These are phyloP conservation scores for Mus pahari DNA, from an alignment of 2,113 vertebrate genomes.

Conservation along the genomic window DNA sequence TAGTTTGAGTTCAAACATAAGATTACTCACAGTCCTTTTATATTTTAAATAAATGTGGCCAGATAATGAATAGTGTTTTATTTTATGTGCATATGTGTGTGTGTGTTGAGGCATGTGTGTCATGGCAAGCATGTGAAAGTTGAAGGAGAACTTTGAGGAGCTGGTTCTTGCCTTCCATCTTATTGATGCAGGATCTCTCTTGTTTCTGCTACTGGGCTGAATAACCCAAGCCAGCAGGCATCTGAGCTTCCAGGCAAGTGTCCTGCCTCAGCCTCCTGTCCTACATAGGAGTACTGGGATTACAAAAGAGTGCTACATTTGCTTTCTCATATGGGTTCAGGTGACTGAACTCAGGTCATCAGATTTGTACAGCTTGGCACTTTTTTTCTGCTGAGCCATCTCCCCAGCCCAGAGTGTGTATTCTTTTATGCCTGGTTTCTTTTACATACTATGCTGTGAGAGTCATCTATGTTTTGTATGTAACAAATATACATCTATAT, in stretches of 20 bases:
- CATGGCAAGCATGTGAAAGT: background rate
- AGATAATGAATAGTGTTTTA: conserved; percentile 9
- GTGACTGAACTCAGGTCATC: background rate
- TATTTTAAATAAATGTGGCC: conserved; percentile 30
- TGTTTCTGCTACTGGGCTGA: background rate
- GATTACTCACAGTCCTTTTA: conserved; percentile 4
- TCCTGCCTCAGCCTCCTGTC: background rate
- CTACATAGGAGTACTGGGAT: background rate
- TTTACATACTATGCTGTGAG: conserved; percentile 5
- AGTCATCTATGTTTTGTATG: background rate
- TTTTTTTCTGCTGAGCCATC: background rate
- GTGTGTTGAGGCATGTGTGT: background rate
- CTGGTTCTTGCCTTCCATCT: background rate
- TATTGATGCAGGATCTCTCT: background rate
- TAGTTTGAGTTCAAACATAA: conserved; percentile 14
- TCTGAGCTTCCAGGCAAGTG: background rate
- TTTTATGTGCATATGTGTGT: background rate
- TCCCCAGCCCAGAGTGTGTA: background rate
- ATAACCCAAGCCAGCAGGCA: background rate
- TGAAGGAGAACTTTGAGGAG: background rate
- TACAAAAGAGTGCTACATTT: background rate
- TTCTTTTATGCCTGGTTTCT: conserved; percentile 40
- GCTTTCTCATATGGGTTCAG: background rate
- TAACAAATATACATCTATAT: conserved; percentile 47
- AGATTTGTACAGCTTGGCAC: background rate